These are phyloP conservation scores for Lasioglossum morio DNA, from an alignment of 2,888 invertebrate genomes.

Conservation along the genomic window DNA sequence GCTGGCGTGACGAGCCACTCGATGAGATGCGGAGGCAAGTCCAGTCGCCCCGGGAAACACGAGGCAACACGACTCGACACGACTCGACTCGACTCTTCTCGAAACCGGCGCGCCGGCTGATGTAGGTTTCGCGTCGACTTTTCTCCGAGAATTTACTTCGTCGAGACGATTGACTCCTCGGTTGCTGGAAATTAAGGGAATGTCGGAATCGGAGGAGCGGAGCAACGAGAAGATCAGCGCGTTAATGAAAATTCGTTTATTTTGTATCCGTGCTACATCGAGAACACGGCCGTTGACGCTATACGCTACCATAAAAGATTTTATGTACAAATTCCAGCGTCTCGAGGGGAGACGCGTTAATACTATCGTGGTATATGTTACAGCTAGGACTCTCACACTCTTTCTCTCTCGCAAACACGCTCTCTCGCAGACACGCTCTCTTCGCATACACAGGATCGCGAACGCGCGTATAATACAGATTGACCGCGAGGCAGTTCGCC, in stretches of 20 bases:
- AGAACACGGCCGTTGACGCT: conserved; percentile 74
- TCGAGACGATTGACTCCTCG: not conserved
- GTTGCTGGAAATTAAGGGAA: not conserved
- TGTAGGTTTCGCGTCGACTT: not conserved
- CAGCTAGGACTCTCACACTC: conserved; percentile 69
- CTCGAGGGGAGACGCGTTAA: conserved; percentile 76
- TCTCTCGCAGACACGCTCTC: conserved; percentile 13
- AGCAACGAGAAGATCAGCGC: not conserved
- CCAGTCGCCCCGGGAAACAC: conserved; percentile 54
- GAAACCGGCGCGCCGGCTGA: not conserved
- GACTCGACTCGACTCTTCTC: not conserved
- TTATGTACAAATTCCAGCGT: conserved; percentile 78
- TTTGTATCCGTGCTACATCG: conserved; percentile 76
- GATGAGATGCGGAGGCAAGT: conserved; percentile 43
- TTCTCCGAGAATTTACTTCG: not conserved
- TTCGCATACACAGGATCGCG: not conserved
- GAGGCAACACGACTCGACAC: conserved; percentile 19
- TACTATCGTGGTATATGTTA: conserved; percentile 84
- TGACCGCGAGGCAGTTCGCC: not conserved
- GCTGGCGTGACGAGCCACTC: conserved; percentile 65
- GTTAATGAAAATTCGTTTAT: conserved; percentile 83
- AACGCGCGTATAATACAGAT: not conserved
- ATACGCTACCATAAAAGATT: conserved; percentile 75
- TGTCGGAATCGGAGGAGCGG: no score
- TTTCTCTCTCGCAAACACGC: not conserved